phyloP scores from a whole-genome alignment of 2,797 vertebrate genomes.

The Buphagus erythrorhynchus region DNA sequence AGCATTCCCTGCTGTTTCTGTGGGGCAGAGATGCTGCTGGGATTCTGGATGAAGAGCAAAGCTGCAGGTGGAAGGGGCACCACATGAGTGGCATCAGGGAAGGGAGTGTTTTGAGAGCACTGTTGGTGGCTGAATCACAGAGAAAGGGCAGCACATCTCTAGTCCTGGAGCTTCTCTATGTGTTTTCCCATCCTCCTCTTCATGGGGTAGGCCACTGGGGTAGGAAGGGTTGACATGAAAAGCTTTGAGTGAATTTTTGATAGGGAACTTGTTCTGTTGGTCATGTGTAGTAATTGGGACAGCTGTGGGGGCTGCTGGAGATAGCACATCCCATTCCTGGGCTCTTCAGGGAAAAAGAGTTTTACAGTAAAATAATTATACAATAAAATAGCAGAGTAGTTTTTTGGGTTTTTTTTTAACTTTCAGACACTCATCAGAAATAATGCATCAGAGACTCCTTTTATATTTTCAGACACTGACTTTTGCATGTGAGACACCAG shows the following conservation, averaged over 20 bases:
- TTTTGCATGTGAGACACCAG: background rate
- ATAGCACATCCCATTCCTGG: background rate
- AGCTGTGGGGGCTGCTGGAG: background rate
- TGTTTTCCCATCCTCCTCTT: background rate
- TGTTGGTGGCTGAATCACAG: background rate
- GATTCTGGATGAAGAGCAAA: background rate
- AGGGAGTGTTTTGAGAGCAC: rapidly evolving
- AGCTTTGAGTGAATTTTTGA: background rate
- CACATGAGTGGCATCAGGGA: rapidly evolving
- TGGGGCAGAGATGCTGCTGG: background rate
- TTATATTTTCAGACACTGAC: background rate
- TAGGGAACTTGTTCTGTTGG: background rate
- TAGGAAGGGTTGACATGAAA: background rate
- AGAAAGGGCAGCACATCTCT: background rate
- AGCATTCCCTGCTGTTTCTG: too few relatives aligned
- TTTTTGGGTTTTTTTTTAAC: background rate
- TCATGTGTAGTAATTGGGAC: rapidly evolving
- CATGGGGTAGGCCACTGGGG: rapidly evolving
- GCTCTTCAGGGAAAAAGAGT: background rate
- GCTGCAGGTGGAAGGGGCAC: background rate
- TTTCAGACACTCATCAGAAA: background rate
- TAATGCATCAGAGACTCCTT: background rate
- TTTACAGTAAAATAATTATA: background rate
- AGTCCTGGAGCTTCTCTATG: background rate
- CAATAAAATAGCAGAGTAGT: background rate